phyloP scores from a whole-genome alignment of 2,888 invertebrate genomes.

The Anarsia innoxiella region DNA sequence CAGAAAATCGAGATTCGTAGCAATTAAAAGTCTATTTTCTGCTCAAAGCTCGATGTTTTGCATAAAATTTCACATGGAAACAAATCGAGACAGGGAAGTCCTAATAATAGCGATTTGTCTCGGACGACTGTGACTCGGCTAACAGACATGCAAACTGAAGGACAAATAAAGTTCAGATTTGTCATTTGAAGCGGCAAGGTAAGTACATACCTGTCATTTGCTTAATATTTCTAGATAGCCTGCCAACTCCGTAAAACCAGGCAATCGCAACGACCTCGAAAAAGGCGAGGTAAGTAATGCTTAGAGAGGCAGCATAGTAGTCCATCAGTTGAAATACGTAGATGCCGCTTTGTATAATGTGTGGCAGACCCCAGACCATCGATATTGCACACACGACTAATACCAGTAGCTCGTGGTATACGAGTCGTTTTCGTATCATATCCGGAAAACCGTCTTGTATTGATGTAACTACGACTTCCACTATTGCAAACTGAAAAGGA shows the following conservation, averaged over 20 bases:
- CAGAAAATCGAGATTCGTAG: too few species aligned
- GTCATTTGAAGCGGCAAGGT: too few species aligned
- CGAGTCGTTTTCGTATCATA: constrained; percentile 87
- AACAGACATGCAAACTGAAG: too few species aligned
- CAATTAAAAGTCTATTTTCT: too few species aligned
- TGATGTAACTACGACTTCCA: constrained; percentile 95
- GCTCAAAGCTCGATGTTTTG: too few species aligned
- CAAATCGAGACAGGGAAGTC: too few species aligned
- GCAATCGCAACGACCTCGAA: constrained; percentile 94
- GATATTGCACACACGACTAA: constrained; percentile 88
- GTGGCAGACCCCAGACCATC: constrained; percentile 89
- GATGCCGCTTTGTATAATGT: constrained; percentile 92
- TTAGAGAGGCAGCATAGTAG: constrained; percentile 93
- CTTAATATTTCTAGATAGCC: constrained; percentile 87
- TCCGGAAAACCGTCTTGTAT: constrained; percentile 94
- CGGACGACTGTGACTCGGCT: too few species aligned
- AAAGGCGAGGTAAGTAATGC: constrained; percentile 93
- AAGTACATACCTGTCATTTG: constrained; percentile 93
- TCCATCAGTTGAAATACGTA: constrained; percentile 94
- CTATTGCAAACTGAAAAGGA: constrained; percentile 88
- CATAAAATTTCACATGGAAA: too few species aligned
- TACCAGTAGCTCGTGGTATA: constrained; percentile 91
- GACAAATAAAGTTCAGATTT: too few species aligned
- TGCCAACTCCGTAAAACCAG: constrained; percentile 92
- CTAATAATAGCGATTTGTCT: too few species aligned